Percentiles rank a stretch among this genome's conserved stretches.
Conservation (phyloP, 2,888 invertebrate genomes). For the Drosophila trichaetosa region DNA sequence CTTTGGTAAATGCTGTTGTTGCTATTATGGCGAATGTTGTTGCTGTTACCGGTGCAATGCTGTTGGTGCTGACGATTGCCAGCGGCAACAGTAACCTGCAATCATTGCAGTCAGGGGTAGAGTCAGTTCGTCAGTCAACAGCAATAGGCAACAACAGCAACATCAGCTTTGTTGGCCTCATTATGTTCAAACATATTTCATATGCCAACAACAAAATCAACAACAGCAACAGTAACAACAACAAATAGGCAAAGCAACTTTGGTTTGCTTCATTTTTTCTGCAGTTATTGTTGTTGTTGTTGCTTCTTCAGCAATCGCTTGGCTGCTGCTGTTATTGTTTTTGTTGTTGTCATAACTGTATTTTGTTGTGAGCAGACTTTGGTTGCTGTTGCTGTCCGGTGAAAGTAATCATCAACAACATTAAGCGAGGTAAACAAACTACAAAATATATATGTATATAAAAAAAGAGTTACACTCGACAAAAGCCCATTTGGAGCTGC, state of each 20-base stretch:
- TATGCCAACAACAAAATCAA: constrained; percentile 56
- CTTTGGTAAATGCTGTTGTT: constrained; percentile 23
- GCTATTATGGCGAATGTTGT: constrained; percentile 19
- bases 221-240: constrained; percentile 42
- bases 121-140: constrained; percentile 53
- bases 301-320: constrained; percentile 56
- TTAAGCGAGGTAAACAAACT: constrained; percentile 69
- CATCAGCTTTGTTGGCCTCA: constrained; percentile 67
- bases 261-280: constrained; percentile 53
- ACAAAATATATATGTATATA: constrained; percentile 40
- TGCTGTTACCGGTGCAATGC: constrained; percentile 14
- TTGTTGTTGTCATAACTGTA: constrained; percentile 75
- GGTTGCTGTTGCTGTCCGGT: constrained; percentile 71
- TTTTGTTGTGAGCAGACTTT: constrained; percentile 63
- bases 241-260: constrained; percentile 49
- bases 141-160: constrained; percentile 41
- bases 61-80: constrained; percentile 38
- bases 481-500: constrained; percentile 56
- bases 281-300: constrained; percentile 33
- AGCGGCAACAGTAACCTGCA: constrained; percentile 61
- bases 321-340: constrained; percentile 36
- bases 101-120: constrained; percentile 53
- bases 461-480: constrained; percentile 67
- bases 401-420: constrained; percentile 76
- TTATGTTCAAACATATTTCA: constrained; percentile 78